phyloP scores from a whole-genome alignment of 2,888 invertebrate genomes.

The Cryptus viduatorius region DNA sequence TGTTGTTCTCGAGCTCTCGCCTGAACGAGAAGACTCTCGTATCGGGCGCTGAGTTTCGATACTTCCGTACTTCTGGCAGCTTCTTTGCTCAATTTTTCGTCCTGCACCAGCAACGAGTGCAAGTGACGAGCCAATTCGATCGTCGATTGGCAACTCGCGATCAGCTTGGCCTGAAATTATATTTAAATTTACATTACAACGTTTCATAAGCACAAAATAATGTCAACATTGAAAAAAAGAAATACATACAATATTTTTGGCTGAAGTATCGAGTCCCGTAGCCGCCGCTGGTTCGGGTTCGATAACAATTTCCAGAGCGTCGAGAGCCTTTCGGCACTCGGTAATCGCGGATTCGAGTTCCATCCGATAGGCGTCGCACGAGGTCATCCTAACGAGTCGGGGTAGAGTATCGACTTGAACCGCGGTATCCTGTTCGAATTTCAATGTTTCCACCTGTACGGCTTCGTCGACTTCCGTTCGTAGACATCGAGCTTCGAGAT shows the following conservation, averaged over 20 bases:
- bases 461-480: slow-evolving; percentile 86
- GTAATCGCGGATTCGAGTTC: slow-evolving; percentile 91
- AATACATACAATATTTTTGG: slow-evolving; percentile 87
- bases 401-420: slow-evolving; percentile 94
- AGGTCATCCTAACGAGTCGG: slow-evolving; percentile 88
- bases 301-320: slow-evolving; percentile 89
- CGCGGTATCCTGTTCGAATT: slow-evolving; percentile 91
- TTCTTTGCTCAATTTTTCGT: slow-evolving; percentile 89
- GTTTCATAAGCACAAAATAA: not conserved
- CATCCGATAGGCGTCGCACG: slow-evolving; percentile 93
- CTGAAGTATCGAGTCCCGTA: slow-evolving; percentile 87
- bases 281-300: slow-evolving; percentile 87
- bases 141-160: slow-evolving; percentile 92
- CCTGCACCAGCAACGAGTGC: slow-evolving; percentile 90
- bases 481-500: slow-evolving; percentile 77
- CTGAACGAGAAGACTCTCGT: slow-evolving; percentile 89
- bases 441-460: slow-evolving; percentile 91
- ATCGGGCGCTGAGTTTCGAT: slow-evolving; percentile 88
- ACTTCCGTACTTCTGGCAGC: slow-evolving; percentile 90
- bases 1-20: slow-evolving; percentile 92
- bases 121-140: slow-evolving; percentile 93
- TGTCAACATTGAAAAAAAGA: not conserved
- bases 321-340: slow-evolving; percentile 90
- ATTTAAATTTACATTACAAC: not conserved
- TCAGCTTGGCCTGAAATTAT: slow-evolving; percentile 87